Conservation (phyloP, 2,888 invertebrate species). For the Crematogaster levior region DNA sequence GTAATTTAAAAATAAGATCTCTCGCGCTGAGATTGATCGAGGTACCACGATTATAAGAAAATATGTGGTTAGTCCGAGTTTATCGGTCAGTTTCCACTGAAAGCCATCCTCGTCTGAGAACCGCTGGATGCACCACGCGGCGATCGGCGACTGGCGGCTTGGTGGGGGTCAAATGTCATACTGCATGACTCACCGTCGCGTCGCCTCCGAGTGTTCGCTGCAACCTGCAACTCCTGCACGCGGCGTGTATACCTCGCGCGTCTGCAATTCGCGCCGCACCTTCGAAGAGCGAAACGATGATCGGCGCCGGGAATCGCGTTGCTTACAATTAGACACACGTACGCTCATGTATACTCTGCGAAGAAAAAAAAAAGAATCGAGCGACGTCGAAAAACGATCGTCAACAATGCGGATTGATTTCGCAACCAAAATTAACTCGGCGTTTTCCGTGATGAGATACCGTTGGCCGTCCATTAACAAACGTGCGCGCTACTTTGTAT, state of each 20-base stretch:
- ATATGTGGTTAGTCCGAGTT: too few relatives aligned
- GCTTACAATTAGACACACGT: too few relatives aligned
- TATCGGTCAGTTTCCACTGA: too few relatives aligned
- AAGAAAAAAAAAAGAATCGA: not conserved
- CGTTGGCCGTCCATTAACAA: conserved; percentile 11
- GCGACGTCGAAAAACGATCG: not conserved
- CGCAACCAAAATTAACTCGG: not conserved
- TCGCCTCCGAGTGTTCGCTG: conserved; percentile 62
- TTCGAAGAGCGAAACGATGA: conserved; percentile 44
- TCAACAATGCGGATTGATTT: not conserved
- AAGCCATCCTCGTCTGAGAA: conserved; percentile 76
- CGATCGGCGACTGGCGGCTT: conserved; percentile 58
- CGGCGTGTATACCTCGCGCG: conserved; percentile 58
- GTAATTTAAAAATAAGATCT: not conserved
- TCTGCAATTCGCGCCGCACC: conserved; percentile 61
- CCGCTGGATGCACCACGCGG: conserved; percentile 75
- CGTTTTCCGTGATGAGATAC: not conserved
- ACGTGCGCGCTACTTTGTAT: conserved; percentile 18
- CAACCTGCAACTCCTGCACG: conserved; percentile 58
- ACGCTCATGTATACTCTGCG: too few relatives aligned
- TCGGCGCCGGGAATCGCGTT: conserved; percentile 47
- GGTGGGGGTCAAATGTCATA: conserved; percentile 82
- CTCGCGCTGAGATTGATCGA: not conserved
- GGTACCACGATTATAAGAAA: not conserved
- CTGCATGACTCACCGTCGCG: conserved; percentile 78